Evolutionary conservation across 2,113 vertebrate genomes (phyloP).

Genomic region (Daubentonia madagascariensis): DNA sequence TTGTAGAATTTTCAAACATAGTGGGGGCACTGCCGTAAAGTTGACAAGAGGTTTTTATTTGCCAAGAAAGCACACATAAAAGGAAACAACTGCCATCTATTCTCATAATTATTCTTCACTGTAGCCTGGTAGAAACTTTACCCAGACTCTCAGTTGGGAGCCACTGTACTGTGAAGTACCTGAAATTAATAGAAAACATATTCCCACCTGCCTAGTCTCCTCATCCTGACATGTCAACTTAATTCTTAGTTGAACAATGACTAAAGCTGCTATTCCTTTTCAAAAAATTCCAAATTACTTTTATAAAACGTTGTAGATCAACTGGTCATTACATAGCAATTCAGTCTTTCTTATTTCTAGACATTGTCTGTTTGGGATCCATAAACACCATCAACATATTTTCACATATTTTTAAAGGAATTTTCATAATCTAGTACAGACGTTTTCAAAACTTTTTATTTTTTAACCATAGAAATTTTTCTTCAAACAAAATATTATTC

Average conservation of each 20-base stretch:
- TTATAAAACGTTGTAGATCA: slow-evolving; percentile 22
- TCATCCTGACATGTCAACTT: background rate
- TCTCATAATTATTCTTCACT: background rate
- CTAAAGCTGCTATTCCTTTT: background rate
- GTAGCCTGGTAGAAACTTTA: background rate
- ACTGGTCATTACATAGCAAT: background rate
- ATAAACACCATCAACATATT: background rate
- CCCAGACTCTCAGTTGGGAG: background rate
- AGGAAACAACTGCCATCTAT: background rate
- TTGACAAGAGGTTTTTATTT: background rate
- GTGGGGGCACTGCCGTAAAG: background rate
- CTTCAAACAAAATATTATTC: slow-evolving; percentile 50
- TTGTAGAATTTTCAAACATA: background rate
- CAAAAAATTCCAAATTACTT: background rate
- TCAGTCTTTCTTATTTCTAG: background rate
- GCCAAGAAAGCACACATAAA: background rate
- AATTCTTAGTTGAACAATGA: background rate
- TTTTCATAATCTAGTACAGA: background rate
- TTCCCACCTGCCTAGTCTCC: background rate
- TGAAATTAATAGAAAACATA: slow-evolving; percentile 11
- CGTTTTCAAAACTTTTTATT: background rate
- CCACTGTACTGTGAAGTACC: background rate
- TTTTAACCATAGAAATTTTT: background rate
- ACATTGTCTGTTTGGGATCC: background rate
- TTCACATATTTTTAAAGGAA: slow-evolving; percentile 33